phyloP scores from a whole-genome alignment of 2,113 vertebrate genomes.

The Stegostoma tigrinum region DNA sequence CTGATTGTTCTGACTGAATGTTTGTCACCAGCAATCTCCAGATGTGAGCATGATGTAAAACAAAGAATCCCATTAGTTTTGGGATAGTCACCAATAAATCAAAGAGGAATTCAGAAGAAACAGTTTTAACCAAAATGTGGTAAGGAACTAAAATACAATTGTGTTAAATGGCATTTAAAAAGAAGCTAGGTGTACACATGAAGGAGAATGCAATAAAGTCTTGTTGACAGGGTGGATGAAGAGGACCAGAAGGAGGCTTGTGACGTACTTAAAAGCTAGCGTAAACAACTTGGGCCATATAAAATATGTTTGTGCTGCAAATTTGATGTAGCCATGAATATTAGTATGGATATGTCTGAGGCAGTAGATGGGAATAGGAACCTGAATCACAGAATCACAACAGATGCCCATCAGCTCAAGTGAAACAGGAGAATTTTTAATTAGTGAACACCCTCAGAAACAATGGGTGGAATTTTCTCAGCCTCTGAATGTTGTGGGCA shows the following conservation, averaged over 20 bases:
- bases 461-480: no score
- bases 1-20: neutral
- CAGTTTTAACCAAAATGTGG: neutral
- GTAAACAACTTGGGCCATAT: neutral
- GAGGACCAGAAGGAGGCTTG: neutral
- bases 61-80: conserved; percentile 37
- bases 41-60: conserved; percentile 41
- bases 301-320: neutral
- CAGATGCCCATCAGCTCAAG: neutral
- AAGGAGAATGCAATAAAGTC: neutral
- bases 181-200: neutral
- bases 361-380: neutral
- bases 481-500: no score
- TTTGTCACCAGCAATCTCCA: neutral
- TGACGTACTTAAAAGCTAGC: neutral
- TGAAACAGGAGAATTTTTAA: neutral
- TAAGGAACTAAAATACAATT: neutral
- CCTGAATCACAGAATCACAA: neutral
- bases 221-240: neutral
- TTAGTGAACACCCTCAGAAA: neutral
- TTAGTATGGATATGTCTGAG: neutral
- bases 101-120: neutral
- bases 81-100: no score
- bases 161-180: neutral
- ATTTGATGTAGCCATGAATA: neutral